Conservation (phyloP, 2,888 invertebrate genomes). For the Eupsilia transversa region DNA sequence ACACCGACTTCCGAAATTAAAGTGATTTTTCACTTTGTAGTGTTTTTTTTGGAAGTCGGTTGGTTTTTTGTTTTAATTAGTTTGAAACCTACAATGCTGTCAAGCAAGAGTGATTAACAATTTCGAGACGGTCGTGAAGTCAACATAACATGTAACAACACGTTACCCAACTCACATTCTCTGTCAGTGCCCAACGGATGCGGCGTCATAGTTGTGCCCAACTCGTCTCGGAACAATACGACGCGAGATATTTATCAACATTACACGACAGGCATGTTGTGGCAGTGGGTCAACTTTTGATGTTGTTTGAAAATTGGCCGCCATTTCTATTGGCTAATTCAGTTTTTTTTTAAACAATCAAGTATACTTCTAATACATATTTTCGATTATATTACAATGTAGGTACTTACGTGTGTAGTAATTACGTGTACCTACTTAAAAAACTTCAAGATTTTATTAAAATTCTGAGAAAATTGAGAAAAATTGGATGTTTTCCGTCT, state of each 20-base stretch:
- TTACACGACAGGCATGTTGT: not conserved
- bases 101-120: not conserved
- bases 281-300: slow-evolving; percentile 7
- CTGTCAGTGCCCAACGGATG: slow-evolving; percentile 10
- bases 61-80: no score
- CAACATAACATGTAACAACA: not conserved
- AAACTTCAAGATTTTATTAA: not conserved
- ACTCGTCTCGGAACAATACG: slow-evolving; percentile 48
- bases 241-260: slow-evolving; percentile 51
- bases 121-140: not conserved
- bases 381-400: no score
- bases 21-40: no score
- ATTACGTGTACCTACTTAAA: not conserved
- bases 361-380: not conserved
- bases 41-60: no score
- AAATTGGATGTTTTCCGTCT: not conserved
- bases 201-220: slow-evolving; percentile 25
- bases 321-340: not conserved
- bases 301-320: not conserved
- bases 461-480: not conserved
- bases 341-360: not conserved
- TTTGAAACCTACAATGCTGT: not conserved
- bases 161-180: slow-evolving; percentile 1
- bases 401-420: no score
- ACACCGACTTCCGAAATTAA: no score